These are phyloP conservation scores for Istiophorus platypterus DNA, from an alignment of 2,113 vertebrate species.

Conservation along the genomic window DNA sequence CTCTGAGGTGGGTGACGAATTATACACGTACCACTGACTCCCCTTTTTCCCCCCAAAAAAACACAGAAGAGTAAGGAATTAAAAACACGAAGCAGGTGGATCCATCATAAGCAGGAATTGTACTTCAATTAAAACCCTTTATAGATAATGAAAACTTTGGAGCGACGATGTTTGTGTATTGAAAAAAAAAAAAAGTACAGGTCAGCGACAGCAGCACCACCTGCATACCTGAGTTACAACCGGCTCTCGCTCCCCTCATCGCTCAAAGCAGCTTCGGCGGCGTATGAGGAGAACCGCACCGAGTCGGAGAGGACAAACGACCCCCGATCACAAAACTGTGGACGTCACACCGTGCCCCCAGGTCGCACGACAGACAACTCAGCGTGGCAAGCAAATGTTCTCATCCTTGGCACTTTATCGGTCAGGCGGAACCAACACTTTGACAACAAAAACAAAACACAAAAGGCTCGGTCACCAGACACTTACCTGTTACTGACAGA, in stretches of 20 bases:
- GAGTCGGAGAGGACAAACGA: slow-evolving; percentile 6
- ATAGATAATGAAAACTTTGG: slow-evolving; percentile 10
- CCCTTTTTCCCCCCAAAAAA: neutral
- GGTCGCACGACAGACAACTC: neutral
- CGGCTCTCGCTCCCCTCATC: slow-evolving; percentile 42
- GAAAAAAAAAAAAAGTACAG: slow-evolving; percentile 59
- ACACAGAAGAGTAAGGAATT: neutral
- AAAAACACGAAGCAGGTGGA: neutral
- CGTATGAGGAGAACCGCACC: slow-evolving; percentile 1
- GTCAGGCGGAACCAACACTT: slow-evolving; percentile 49
- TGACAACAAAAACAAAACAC: slow-evolving; percentile 14
- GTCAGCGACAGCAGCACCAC: slow-evolving; percentile 43
- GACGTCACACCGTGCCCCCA: slow-evolving; percentile 20
- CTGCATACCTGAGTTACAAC: slow-evolving; percentile 75
- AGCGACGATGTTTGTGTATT: slow-evolving; percentile 45
- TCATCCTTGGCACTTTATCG: slow-evolving; percentile 70
- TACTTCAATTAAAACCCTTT: slow-evolving; percentile 33
- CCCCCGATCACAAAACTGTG: neutral
- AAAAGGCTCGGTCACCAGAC: slow-evolving; percentile 11
- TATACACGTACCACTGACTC: neutral
- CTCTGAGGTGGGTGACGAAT: slow-evolving; percentile 11
- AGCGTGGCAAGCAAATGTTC: slow-evolving; percentile 17
- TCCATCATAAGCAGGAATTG: slow-evolving; percentile 4
- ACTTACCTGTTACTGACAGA: slow-evolving; percentile 11
- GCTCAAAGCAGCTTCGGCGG: slow-evolving; percentile 23